Evolutionary conservation across 1,140 invertebrate genomes (phyloP), one percentile per base, ranked within the genome.

Genomic region (Ooceraea biroi): DNA sequence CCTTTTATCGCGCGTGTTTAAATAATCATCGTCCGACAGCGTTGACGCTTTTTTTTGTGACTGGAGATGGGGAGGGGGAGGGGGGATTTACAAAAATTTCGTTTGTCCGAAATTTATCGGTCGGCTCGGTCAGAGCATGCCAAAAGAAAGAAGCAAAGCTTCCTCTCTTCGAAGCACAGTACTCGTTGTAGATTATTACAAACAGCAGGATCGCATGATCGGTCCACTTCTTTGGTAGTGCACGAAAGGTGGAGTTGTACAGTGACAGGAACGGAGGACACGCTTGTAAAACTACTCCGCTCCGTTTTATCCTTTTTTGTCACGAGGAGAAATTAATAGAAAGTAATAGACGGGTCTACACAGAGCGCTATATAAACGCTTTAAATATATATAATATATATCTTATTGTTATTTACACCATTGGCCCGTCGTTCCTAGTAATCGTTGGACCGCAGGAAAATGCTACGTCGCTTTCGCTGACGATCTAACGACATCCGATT

Each of bases 1-100:
- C 36, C 66, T 85, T 65, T 74, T 78, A 83, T 84, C 57, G 41
- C 82, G 80, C 74, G 65, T 68, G 71, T 77, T 36, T 68, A 66
- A 83, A 60, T 66, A 36, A 60, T 25, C 57, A 7, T 80, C 52
- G 52, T 65, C n/a, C 46, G 48, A 10, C 27, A 52, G 27, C 19
- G 57, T 83, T 50, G 72, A 82, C 69, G 25, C 80, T 36, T 36
- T n/a, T n/a, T n/a, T n/a, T n/a, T n/a, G n/a, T n/a, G n/a, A n/a
- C n/a, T n/a, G n/a, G n/a, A n/a, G n/a, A n/a, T n/a, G n/a, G n/a
- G n/a, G n/a, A 36, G 36, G 36, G 36, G 36, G 7, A 36, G 7
- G 36, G 85, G 22, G 72, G 71, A 85, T 83, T 88, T 88, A 88
- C 48, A 88, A 88, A 87, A 88, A 57, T 85, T 63, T 76, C 48